Evolutionary conservation across 2,797 vertebrate genomes (phyloP), one percentile per base, ranked within the genome.

Genomic region (Pipistrellus pipistrellus): DNA sequence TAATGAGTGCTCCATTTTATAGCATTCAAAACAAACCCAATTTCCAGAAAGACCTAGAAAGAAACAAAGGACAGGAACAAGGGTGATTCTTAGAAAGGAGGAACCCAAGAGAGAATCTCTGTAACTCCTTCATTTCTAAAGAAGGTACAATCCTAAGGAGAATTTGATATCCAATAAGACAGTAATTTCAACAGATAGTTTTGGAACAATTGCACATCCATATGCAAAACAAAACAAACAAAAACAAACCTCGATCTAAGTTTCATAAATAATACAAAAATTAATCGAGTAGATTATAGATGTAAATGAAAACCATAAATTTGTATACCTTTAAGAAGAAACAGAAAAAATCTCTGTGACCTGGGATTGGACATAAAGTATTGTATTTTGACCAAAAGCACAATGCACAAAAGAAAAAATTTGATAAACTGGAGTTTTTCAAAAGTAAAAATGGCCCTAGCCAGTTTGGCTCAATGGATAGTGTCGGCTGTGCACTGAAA

Each of bases 1-100:
- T 98, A 98, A 98, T 96, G 98, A 98, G 98, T 98, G 98, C 98
- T 98, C 98, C 97, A 99, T 98, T 97, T 98, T 97, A 98, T 96
- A 96, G 72, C 97, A 98, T 98, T 98, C 98, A 94, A 98, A 98
- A 86, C 32, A 89, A 88, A 93, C 21, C 25, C 59, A 35, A 71
- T 90, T 75, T 95, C 95, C 53, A 83, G 55, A 95, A 93, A 93
- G 30, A 93, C 27, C n/a, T 75, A 88, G 96, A 88, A 44, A 80
- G 51, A 94, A 97, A 97, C 89, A 97, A 95, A 66, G 46, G 95
- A 86, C 46, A 95, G 80, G 94, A 88, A 85, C 66, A 94, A 94
- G 73, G 96, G 88, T 94, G 94, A 96, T 68, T 97, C 80, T 89
- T 96, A 4, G 69, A 9, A 0, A 92, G 51, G 23, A 25, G 1